Conservation (phyloP, 1,140 invertebrate species). For the Periplaneta americana region DNA sequence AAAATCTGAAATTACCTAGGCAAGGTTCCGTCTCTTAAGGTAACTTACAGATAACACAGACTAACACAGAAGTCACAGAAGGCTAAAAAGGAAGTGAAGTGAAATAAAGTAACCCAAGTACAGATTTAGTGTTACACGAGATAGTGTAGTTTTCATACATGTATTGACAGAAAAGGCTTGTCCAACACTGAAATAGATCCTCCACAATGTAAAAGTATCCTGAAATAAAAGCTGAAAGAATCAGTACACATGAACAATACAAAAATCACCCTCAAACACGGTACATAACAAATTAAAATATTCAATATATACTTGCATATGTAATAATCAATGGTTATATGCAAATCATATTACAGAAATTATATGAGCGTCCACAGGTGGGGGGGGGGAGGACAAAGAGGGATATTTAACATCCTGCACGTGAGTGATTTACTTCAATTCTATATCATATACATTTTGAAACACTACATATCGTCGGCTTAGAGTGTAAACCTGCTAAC, state of each 20-base stretch:
- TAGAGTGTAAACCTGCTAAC: too few relatives aligned
- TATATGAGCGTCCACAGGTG: too few relatives aligned
- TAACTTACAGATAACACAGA: neutral
- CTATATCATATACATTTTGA: too few relatives aligned
- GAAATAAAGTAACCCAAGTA: constrained; percentile 1
- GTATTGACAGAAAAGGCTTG: neutral
- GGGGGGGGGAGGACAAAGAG: too few relatives aligned
- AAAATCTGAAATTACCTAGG: neutral
- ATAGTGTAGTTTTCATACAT: neutral
- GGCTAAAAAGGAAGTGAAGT: constrained; percentile 1
- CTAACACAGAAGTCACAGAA: neutral
- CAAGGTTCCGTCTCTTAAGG: neutral
- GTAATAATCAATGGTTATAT: too few relatives aligned
- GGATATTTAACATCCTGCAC: too few relatives aligned
- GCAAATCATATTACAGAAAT: too few relatives aligned
- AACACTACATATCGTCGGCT: too few relatives aligned
- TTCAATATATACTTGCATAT: too few relatives aligned
- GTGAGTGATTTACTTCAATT: too few relatives aligned
- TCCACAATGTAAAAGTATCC: neutral
- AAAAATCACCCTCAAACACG: too few relatives aligned
- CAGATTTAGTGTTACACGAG: neutral
- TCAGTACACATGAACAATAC: neutral
- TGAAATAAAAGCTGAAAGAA: neutral
- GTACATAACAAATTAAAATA: too few relatives aligned
- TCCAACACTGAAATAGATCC: neutral